Percentiles rank a stretch among this genome's conserved stretches.
Conservation (phyloP, 2,797 vertebrate species). For the Otus scops region DNA sequence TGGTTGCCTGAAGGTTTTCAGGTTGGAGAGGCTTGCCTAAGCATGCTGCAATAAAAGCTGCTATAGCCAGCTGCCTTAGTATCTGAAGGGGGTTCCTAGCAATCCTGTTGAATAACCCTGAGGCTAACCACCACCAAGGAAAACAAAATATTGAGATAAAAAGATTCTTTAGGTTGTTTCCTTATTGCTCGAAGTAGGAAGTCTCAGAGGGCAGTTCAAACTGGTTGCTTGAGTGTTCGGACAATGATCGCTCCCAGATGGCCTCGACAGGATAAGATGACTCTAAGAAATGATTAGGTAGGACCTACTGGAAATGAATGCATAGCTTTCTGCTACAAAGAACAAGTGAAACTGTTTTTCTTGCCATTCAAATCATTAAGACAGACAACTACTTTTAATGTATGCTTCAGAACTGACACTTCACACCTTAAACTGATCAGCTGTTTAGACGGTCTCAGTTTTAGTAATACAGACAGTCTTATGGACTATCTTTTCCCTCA, state of each 20-base stretch:
- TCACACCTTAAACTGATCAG: background rate
- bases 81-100: background rate
- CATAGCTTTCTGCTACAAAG: background rate
- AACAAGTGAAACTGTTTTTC: background rate
- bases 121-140: constrained; percentile 30
- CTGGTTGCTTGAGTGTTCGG: background rate
- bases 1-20: constrained; percentile 43
- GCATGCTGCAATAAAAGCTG: constrained; percentile 39
- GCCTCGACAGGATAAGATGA: background rate
- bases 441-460: background rate
- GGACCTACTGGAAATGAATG: background rate
- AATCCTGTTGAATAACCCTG: background rate
- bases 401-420: background rate
- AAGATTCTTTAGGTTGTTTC: constrained; percentile 45
- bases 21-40: constrained; percentile 23
- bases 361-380: background rate
- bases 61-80: background rate
- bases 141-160: constrained; percentile 53
- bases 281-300: background rate
- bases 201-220: constrained; percentile 31
- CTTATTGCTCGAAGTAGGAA: constrained; percentile 53
- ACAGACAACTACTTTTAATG: background rate
- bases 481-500: background rate
- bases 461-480: background rate
- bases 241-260: background rate